These are phyloP conservation scores for Paramormyrops hopkinsi DNA, from an alignment of 2,797 vertebrate genomes.

Conservation along the genomic window DNA sequence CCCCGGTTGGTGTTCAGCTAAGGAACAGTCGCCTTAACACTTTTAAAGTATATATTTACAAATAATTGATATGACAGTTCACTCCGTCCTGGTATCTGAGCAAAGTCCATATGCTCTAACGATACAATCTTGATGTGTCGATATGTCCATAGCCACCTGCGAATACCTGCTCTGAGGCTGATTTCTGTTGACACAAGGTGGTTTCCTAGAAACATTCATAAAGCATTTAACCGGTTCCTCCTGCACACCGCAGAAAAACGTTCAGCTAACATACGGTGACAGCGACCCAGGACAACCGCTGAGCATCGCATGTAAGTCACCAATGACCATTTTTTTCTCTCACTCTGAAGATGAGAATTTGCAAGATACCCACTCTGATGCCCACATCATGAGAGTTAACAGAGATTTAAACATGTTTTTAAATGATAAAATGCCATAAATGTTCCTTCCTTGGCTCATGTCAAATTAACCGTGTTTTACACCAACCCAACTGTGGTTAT, in stretches of 20 bases:
- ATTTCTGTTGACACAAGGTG: not conserved
- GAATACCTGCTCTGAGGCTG: not conserved
- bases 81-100: not conserved
- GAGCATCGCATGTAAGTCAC: not conserved
- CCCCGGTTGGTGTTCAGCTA: not conserved
- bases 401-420: not conserved
- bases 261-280: not conserved
- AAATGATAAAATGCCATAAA: not conserved
- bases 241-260: not conserved
- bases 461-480: not conserved
- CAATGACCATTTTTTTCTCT: not conserved
- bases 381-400: not conserved
- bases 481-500: not conserved
- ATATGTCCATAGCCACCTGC: not conserved
- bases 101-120: not conserved
- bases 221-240: not conserved
- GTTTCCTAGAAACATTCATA: not conserved
- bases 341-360: not conserved
- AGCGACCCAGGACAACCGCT: not conserved
- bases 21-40: not conserved
- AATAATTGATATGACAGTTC: not conserved
- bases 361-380: not conserved
- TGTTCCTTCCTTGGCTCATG: not conserved
- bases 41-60: not conserved
- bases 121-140: not conserved